Evolutionary conservation across 2,797 vertebrate species (phyloP), one percentile per base, ranked within the genome.

Genomic region (Melanotaenia trifasciata): DNA sequence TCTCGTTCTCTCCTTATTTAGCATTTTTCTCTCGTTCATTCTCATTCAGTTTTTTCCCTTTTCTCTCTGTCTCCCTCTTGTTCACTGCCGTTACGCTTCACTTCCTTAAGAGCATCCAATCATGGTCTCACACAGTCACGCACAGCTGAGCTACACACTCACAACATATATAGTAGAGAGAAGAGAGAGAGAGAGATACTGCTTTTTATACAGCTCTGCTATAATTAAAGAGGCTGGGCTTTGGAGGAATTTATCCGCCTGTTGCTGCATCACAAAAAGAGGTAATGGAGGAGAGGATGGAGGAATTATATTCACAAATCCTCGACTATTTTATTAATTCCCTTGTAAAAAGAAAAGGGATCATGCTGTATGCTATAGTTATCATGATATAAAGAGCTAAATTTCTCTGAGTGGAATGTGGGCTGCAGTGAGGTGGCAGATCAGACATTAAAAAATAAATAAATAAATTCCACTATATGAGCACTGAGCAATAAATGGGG

Each of bases 101-200:
- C 73, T 85, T 84, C 78, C 80, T 90, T 72, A 63, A 78, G 58
- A 85, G 60, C 73, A 73, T 85, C 70, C 73, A 83, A 85, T 86
- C 83, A 80, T 70, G 64, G 56, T 53, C 59, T 73, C 59, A 64
- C 62, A 67, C 12, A 26, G 53, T 79, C 73, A 74, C 2, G n/a
- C 70, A 75, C 63, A 74, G 26, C 59, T 77, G 54, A 63, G 35
- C 10, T 45, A 35, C 59, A 70, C 22, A 28, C 0, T 8, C 38
- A 66, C 38, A 54, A n/a, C 64, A 68, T 61, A 51, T 70, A 61
- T 33, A 74, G 35, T 43, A 13, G 43, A 63, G n/a, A 35, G 59
- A 38, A 13, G 10, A 61, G 28, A 69, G 45, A 47, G 38, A 14
- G 3, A 40, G 38, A 13, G 35, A 36, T 36, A 26, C 20, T 22